Percentiles rank a stretch among this genome's conserved stretches.
Conservation (phyloP, 2,797 vertebrate species). For the Coccyzus lansbergi region DNA sequence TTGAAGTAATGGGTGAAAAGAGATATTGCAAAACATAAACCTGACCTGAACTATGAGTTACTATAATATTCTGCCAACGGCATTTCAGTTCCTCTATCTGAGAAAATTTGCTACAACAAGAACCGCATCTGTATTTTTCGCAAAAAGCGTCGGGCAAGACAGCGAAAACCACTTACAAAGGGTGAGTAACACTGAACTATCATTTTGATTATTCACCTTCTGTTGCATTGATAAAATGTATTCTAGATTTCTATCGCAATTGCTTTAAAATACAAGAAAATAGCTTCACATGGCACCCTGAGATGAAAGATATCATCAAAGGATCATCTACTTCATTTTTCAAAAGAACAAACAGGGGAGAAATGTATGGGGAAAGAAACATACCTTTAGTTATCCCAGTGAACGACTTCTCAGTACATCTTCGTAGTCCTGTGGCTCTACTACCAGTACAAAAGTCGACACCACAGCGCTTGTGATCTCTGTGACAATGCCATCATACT, state of each 20-base stretch:
- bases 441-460: constrained; percentile 70
- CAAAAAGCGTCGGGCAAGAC: neutral
- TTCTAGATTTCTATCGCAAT: neutral
- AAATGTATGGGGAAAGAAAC: constrained; percentile 48
- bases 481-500: constrained; percentile 76
- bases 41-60: neutral
- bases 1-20: neutral
- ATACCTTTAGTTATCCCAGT: constrained; percentile 75
- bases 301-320: constrained; percentile 42
- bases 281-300: neutral
- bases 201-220: constrained; percentile 14
- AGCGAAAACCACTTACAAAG: neutral
- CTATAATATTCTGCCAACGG: neutral
- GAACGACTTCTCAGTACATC: constrained; percentile 56
- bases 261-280: constrained; percentile 13
- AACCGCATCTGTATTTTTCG: rapidly evolving
- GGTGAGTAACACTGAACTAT: neutral
- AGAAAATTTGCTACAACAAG: neutral
- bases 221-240: neutral
- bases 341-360: neutral
- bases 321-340: neutral
- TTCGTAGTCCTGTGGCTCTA: constrained; percentile 66
- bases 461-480: constrained; percentile 72
- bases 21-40: neutral
- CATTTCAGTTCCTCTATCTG: neutral